These are phyloP conservation scores for Gymnothorax javanicus DNA, from an alignment of 2,797 vertebrate genomes.

Conservation along the genomic window DNA sequence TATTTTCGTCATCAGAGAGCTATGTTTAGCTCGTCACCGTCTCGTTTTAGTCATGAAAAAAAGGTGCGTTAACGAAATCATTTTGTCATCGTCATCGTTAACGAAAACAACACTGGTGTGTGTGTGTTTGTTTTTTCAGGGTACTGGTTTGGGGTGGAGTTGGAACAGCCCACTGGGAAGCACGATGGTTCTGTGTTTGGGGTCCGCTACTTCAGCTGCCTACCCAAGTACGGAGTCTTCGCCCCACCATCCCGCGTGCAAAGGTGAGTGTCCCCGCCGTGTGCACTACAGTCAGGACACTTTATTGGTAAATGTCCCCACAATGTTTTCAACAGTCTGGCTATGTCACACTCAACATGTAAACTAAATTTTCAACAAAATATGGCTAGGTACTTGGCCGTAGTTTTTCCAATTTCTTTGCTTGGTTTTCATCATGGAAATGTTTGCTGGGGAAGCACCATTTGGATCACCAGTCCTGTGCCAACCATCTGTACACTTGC, in stretches of 20 bases:
- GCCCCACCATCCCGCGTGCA: conserved; percentile 90
- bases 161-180: conserved; percentile 87
- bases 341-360: not conserved
- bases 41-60: too few relatives aligned
- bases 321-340: not conserved
- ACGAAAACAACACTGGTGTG: not conserved
- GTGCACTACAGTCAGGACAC: not conserved
- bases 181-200: conserved; percentile 92
- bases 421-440: not conserved
- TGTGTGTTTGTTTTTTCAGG: conserved; percentile 63
- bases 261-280: conserved; percentile 67
- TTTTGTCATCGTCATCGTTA: too few relatives aligned
- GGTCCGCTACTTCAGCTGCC: conserved; percentile 88
- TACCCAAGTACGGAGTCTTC: conserved; percentile 88
- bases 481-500: not conserved
- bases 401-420: not conserved
- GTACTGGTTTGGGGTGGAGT: conserved; percentile 89
- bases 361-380: not conserved
- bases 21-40: too few relatives aligned
- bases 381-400: not conserved
- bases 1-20: too few relatives aligned
- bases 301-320: too few relatives aligned
- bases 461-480: not conserved
- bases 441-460: not conserved
- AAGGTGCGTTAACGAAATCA: too few relatives aligned